A percentile compares a stretch with the other conserved stretches of the same genome.
Conservation (phyloP, 2,113 vertebrate genomes). For the Rutilus rutilus region DNA sequence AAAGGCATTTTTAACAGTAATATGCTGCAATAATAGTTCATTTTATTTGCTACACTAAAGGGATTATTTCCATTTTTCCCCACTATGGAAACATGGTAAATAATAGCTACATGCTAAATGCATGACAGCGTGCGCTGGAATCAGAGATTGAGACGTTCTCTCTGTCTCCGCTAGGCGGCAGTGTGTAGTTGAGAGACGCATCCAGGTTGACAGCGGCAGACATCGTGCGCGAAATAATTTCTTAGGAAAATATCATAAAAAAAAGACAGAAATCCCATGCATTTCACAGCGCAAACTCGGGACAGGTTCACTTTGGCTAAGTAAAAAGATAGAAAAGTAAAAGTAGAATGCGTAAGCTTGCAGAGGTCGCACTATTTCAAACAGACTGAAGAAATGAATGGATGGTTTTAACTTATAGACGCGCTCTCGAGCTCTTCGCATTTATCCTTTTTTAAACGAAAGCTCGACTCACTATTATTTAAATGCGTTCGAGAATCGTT, state of each 20-base stretch:
- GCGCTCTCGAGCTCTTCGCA: background rate
- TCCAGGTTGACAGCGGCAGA: slow-evolving; percentile 13
- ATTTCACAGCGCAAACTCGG: background rate
- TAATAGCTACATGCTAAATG: background rate
- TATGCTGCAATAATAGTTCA: background rate
- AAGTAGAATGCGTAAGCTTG: background rate
- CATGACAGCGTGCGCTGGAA: background rate
- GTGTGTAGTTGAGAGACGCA: slow-evolving; percentile 45
- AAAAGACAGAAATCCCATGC: slow-evolving; percentile 8
- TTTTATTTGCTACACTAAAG: background rate
- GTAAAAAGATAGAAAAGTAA: background rate
- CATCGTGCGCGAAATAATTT: slow-evolving; percentile 25
- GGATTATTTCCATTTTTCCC: background rate
- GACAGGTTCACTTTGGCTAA: background rate
- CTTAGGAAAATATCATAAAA: slow-evolving; percentile 7
- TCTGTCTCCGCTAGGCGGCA: slow-evolving; percentile 53
- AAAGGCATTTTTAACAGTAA: background rate
- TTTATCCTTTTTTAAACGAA: background rate
- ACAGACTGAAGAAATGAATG: background rate
- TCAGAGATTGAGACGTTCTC: background rate
- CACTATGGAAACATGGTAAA: background rate
- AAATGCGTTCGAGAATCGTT: no score
- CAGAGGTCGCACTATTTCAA: background rate
- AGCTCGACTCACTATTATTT: background rate
- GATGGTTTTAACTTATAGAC: background rate